A percentile compares a stretch with the other conserved stretches of the same genome.
phyloP scores from a whole-genome alignment of 2,888 invertebrate genomes.

The Thelaira solivaga region DNA sequence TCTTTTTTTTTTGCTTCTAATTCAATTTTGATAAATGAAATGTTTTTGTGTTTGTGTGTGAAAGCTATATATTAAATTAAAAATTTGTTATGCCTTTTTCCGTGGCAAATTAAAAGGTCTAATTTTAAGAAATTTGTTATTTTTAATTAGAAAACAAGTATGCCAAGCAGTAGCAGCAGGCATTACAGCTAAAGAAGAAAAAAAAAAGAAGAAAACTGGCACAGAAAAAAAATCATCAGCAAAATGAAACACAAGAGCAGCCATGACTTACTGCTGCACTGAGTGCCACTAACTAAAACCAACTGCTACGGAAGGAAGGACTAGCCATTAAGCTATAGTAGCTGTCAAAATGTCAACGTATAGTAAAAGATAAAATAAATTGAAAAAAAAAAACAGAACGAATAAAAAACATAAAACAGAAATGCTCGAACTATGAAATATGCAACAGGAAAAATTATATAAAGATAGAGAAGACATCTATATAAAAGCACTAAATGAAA shows the following conservation, averaged over 20 bases:
- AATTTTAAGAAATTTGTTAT: slow-evolving; percentile 58
- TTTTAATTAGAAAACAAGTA: slow-evolving; percentile 61
- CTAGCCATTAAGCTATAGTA: slow-evolving; percentile 19
- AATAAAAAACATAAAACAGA: not conserved
- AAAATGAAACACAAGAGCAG: not conserved
- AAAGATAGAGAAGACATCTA: slow-evolving; percentile 1
- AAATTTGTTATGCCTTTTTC: slow-evolving; percentile 58
- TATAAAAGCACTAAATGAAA: slow-evolving; percentile 26
- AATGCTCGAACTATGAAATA: slow-evolving; percentile 26
- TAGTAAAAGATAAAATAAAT: too few species aligned
- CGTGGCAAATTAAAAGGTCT: slow-evolving; percentile 61
- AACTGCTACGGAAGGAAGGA: not conserved
- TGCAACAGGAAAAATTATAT: slow-evolving; percentile 19
- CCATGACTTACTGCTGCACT: not conserved
- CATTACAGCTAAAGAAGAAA: slow-evolving; percentile 7
- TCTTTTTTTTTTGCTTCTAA: too few species aligned
- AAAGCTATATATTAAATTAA: slow-evolving; percentile 51
- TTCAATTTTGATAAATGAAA: not conserved
- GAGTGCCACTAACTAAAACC: not conserved
- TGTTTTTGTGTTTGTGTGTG: not conserved
- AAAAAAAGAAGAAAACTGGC: not conserved
- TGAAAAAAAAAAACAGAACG: too few species aligned
- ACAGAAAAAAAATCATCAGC: not conserved
- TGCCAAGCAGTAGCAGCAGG: slow-evolving; percentile 47
- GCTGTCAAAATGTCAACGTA: slow-evolving; percentile 6